These are phyloP conservation scores for Ethmia dodecea DNA, from an alignment of 2,888 invertebrate species.

Conservation along the genomic window DNA sequence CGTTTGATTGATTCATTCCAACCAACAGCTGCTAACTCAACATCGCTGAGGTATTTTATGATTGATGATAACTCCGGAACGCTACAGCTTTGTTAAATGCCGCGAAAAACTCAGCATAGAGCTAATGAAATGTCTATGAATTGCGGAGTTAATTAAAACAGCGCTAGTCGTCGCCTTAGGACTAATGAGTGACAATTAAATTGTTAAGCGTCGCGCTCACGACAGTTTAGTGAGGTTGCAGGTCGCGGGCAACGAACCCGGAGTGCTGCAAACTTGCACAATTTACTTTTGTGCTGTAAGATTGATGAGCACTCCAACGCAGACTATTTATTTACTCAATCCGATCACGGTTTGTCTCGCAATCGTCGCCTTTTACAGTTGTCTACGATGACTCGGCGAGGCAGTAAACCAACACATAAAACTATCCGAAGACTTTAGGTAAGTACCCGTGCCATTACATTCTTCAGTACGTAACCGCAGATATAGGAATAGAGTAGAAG, in stretches of 20 bases:
- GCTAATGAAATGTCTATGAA: conserved; percentile 59
- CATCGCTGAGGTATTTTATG: conserved; percentile 33
- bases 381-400: conserved; percentile 46
- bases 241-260: conserved; percentile 63
- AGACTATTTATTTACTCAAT: conserved; percentile 71
- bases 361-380: conserved; percentile 61
- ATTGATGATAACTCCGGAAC: conserved; percentile 54
- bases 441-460: conserved; percentile 24
- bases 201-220: conserved; percentile 64
- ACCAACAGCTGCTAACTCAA: conserved; percentile 46
- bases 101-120: conserved; percentile 29
- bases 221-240: conserved; percentile 66
- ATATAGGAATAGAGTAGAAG: conserved; percentile 30
- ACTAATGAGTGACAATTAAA: conserved; percentile 72
- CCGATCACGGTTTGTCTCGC: conserved; percentile 69
- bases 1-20: conserved; percentile 61
- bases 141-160: conserved; percentile 58
- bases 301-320: conserved; percentile 66
- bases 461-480: conserved; percentile 22
- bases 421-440: conserved; percentile 40
- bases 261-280: conserved; percentile 55
- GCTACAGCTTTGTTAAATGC: conserved; percentile 26
- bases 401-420: conserved; percentile 57
- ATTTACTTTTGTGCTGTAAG: conserved; percentile 62
- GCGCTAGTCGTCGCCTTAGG: conserved; percentile 53